Conservation (phyloP, 2,113 vertebrate genomes). For the Mustelus asterias region DNA sequence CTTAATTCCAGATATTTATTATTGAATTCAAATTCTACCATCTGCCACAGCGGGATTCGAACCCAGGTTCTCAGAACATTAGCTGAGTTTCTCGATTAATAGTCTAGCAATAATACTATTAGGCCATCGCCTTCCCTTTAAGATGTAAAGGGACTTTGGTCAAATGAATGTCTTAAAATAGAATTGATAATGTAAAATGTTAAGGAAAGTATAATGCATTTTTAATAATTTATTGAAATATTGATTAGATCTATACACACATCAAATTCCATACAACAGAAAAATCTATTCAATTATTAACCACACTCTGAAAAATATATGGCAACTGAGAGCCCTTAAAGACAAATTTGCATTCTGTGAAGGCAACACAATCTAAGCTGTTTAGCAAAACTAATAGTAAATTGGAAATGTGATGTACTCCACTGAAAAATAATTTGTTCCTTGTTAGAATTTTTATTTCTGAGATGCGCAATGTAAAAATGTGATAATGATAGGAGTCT, state of each 20-base stretch:
- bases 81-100: no score
- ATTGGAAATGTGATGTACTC: not conserved
- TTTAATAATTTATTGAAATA: not conserved
- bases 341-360: not conserved
- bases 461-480: not conserved
- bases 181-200: not conserved
- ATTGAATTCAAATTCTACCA: no score
- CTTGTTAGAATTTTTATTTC: not conserved
- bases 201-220: not conserved
- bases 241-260: not conserved
- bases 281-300: conserved; percentile 13
- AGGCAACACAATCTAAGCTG: not conserved
- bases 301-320: not conserved
- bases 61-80: no score
- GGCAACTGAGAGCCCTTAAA: not conserved
- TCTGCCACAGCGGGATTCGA: no score
- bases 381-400: not conserved
- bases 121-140: no score
- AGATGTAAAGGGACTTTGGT: not conserved
- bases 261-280: not conserved
- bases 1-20: no score
- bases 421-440: not conserved
- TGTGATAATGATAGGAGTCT: not conserved
- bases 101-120: no score
- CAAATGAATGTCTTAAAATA: not conserved